Evolutionary conservation across 1,140 invertebrate genomes (phyloP), one percentile per base, ranked within the genome.

Genomic region (Drosophila nasuta): DNA sequence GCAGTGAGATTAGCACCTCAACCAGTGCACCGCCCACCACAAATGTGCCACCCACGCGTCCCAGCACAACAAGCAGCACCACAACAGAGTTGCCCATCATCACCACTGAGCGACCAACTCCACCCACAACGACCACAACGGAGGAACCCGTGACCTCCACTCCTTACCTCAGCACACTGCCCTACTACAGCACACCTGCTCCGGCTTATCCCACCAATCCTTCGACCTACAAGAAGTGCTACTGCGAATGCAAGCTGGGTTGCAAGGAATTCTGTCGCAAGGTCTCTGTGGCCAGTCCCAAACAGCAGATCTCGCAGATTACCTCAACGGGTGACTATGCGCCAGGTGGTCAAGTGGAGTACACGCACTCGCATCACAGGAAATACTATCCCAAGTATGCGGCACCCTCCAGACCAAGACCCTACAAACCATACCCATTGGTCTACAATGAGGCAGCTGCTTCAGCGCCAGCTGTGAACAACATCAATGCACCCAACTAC

Each of bases 201-300:
- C 25, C 52, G 0, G 54, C 38, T 1, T 33, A 51, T 11, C 41
- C 25, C 33, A 62, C 70, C 30, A 38, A 11, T 41, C 64, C 46
- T 0, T 56, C 80, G 0, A 28, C 64, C 0, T 91, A 74, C 41
- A 81, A 87, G 56, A 91, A 87, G 43, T 92, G 91, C 65, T 92
- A 92, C 56, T 92, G 81, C 41, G 91, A 92, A 11, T 92, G 91
- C 65, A 92, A 92, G 75, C 30, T 66, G 11, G 87, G 88, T 46
- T 92, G 91, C 75, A 92, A 92, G 79, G 87, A 92, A 57, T 92
- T 92, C 72, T 92, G 91, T 35, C 81, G 91, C 41, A 92, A 92
- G 64, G 83, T 91, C 0, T 48, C 75, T 6, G 46, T 68, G 20
- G 73, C 87, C 8, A 62, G 45, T 30, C 52, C 88, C 35, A 74